Evolutionary conservation across 1,140 invertebrate species (phyloP).

Genomic region (Calliphora vicina): DNA sequence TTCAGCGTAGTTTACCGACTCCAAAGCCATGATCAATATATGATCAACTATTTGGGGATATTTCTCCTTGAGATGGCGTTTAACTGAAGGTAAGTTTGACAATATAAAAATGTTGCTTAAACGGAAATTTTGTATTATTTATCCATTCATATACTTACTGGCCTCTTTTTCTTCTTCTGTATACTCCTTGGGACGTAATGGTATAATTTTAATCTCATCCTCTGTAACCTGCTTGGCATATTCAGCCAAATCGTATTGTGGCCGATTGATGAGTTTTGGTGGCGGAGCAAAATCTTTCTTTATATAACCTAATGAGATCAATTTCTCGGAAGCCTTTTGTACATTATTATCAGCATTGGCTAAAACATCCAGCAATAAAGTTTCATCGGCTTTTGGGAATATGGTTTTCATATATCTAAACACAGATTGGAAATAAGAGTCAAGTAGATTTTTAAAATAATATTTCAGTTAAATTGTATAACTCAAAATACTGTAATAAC

Average conservation of each 20-base stretch:
- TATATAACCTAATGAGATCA: conserved; percentile 81
- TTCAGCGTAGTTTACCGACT: conserved; percentile 85
- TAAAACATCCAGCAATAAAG: conserved; percentile 83
- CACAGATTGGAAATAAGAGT: no score
- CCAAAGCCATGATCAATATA: conserved; percentile 83
- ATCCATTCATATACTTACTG: conserved; percentile 67
- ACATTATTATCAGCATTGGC: conserved; percentile 88
- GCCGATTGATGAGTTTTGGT: conserved; percentile 50
- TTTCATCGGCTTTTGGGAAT: conserved; percentile 90
- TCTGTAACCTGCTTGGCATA: conserved; percentile 66
- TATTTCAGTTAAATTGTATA: no score
- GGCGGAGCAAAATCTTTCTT: conserved; percentile 73
- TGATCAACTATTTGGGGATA: conserved; percentile 80
- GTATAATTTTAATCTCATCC: conserved; percentile 63
- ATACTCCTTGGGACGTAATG: conserved; percentile 71
- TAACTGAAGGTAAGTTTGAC: conserved; percentile 67
- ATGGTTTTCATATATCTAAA: conserved; percentile 88
- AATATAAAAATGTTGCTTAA: background rate
- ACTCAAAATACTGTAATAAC: no score
- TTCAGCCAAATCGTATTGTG: conserved; percentile 54
- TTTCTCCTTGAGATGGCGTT: conserved; percentile 74
- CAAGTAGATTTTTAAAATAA: no score
- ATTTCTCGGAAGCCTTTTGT: conserved; percentile 81
- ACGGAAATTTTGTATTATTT: no score
- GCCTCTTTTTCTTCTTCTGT: conserved; percentile 77